A percentile compares a stretch with the other conserved stretches of the same genome.
phyloP scores from a whole-genome alignment of 2,888 invertebrate genomes.

The Amphipoea lucens region DNA sequence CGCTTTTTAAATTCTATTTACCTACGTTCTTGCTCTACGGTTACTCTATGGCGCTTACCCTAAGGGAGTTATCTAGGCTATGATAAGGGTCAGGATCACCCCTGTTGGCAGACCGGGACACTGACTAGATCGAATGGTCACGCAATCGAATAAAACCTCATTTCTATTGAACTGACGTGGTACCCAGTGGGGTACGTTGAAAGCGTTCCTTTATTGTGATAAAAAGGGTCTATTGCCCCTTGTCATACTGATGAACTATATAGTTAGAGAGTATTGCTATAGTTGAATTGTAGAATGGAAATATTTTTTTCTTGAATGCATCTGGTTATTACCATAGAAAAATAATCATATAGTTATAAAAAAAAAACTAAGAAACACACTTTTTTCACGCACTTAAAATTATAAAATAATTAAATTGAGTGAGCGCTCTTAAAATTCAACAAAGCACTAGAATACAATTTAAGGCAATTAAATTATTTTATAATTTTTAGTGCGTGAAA shows the following conservation, averaged over 20 bases:
- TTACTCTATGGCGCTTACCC: slow-evolving; percentile 17
- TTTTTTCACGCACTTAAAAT: no score
- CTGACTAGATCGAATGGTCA: slow-evolving; percentile 41
- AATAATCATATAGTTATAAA: no score
- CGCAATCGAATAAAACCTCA: slow-evolving; percentile 48
- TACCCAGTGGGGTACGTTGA: background rate
- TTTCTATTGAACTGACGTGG: slow-evolving; percentile 40
- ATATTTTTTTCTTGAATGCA: background rate
- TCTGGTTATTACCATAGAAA: background rate
- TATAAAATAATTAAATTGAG: no score
- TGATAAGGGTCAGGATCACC: slow-evolving; percentile 49
- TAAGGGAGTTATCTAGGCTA: slow-evolving; percentile 41
- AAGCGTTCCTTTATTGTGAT: slow-evolving; percentile 7
- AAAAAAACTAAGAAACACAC: no score
- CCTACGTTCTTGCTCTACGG: background rate
- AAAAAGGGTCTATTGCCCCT: slow-evolving; percentile 3
- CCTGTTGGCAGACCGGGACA: slow-evolving; percentile 29
- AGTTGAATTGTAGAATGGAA: background rate
- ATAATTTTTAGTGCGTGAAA: no score
- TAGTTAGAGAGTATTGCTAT: background rate
- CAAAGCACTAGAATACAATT: no score
- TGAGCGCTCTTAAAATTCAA: no score
- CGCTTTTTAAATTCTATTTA: background rate
- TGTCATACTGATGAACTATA: background rate
- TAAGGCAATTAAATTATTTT: no score